Evolutionary conservation across 2,888 invertebrate species (phyloP).

Genomic region (Sphaeridia pumilis): DNA sequence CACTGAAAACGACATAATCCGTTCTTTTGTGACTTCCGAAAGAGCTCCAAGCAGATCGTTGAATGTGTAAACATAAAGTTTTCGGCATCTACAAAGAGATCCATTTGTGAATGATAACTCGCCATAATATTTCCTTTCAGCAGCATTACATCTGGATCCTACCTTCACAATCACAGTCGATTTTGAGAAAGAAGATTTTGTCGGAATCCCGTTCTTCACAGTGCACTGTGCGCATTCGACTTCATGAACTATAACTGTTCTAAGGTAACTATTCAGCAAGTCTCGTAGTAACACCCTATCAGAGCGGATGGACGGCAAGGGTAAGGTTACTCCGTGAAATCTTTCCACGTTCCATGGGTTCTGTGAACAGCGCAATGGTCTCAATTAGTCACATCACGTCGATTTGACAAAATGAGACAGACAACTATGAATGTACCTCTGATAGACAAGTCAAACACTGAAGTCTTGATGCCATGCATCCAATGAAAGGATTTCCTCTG

Average conservation of each 20-base stretch:
- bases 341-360: constrained; percentile 13
- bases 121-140: not conserved
- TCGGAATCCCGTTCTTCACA: constrained; percentile 5
- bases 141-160: no score
- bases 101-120: not conserved
- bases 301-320: not conserved
- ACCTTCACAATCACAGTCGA: constrained; percentile 7
- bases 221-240: constrained; percentile 11
- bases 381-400: not conserved
- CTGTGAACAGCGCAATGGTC: not conserved
- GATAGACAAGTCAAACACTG: constrained; percentile 12
- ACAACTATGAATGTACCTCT: constrained; percentile 3
- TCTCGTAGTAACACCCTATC: constrained; percentile 7
- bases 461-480: constrained; percentile 7
- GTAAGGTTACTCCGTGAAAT: constrained; percentile 11
- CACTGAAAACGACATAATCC: constrained; percentile 11
- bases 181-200: constrained; percentile 16
- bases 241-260: constrained; percentile 15
- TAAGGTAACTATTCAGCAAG: constrained; percentile 13
- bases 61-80: constrained; percentile 15
- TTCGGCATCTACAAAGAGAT: constrained; percentile 7
- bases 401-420: not conserved
- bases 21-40: constrained; percentile 10
- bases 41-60: constrained; percentile 11
- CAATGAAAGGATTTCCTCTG: constrained; percentile 11